These are phyloP conservation scores for Neoseiulus cucumeris DNA, from an alignment of 1,140 invertebrate genomes.

Conservation along the genomic window DNA sequence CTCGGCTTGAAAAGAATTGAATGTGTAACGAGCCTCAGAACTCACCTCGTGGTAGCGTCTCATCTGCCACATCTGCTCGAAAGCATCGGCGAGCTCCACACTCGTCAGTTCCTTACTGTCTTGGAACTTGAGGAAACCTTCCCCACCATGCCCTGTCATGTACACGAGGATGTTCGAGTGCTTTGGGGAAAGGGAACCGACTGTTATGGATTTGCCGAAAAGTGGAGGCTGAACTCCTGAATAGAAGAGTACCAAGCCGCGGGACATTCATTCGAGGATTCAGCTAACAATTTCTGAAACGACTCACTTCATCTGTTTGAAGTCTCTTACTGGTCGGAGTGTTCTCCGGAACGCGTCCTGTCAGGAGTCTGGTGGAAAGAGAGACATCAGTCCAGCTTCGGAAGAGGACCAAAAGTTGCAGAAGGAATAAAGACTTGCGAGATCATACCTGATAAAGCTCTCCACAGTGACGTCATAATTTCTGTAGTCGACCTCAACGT, in stretches of 20 bases:
- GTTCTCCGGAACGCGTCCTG: slow-evolving; percentile 64
- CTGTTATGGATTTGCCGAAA: neutral
- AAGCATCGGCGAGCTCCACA: slow-evolving; percentile 89
- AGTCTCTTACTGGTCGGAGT: slow-evolving; percentile 87
- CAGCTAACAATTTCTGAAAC: neutral
- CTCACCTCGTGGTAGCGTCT: slow-evolving; percentile 39
- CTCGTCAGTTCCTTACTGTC: slow-evolving; percentile 98
- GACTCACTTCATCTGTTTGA: slow-evolving; percentile 56
- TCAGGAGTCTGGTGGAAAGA: slow-evolving; percentile 76
- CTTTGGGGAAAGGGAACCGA: neutral
- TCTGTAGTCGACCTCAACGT: slow-evolving; percentile 97
- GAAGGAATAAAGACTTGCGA: no score
- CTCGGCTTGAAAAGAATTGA: neutral
- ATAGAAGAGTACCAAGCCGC: no score
- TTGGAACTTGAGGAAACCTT: slow-evolving; percentile 98
- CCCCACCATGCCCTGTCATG: slow-evolving; percentile 76
- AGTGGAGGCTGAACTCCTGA: no score
- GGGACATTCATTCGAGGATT: no score
- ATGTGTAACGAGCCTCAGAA: no score
- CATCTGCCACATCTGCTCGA: slow-evolving; percentile 99
- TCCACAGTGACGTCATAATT: slow-evolving; percentile 93
- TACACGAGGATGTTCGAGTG: slow-evolving; percentile 76
- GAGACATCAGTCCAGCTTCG: no score
- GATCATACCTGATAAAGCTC: slow-evolving; percentile 54
- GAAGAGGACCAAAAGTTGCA: no score